A percentile compares a stretch with the other conserved stretches of the same genome.
Evolutionary conservation across 1,140 invertebrate species (phyloP).

Genomic region (Drosophila lini): DNA sequence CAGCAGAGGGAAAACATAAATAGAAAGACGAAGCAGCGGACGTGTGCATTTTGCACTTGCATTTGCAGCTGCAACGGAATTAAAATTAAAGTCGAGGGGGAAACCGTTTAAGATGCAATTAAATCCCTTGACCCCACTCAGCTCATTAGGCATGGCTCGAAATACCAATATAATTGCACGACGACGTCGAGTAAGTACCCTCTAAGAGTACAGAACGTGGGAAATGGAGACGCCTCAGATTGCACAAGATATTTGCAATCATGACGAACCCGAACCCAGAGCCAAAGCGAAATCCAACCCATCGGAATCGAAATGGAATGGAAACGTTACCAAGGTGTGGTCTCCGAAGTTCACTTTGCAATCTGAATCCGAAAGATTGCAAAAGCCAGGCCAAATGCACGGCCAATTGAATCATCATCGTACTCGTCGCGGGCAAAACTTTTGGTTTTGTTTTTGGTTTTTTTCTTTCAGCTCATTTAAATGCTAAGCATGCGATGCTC

Average conservation of each 20-base stretch:
- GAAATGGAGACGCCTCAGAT: constrained; percentile 76
- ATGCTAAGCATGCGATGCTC: constrained; percentile 58
- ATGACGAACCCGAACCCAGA: constrained; percentile 51
- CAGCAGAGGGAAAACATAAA: constrained; percentile 37
- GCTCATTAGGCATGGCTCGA: constrained; percentile 35
- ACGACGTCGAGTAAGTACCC: constrained; percentile 5
- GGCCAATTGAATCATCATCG: constrained; percentile 70
- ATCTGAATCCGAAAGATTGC: constrained; percentile 42
- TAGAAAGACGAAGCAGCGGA: constrained; percentile 31
- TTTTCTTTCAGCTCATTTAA: constrained; percentile 60
- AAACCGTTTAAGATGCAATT: constrained; percentile 66
- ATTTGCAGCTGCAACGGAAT: constrained; percentile 31
- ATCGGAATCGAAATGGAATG: constrained; percentile 33
- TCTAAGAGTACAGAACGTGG: constrained; percentile 42
- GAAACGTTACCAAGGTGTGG: constrained; percentile 48
- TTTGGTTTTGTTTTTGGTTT: constrained; percentile 12
- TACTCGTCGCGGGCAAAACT: constrained; percentile 26
- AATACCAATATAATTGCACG: constrained; percentile 58
- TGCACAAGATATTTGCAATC: constrained; percentile 60
- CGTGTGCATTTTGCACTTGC: constrained; percentile 35
- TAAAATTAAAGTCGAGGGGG: constrained; percentile 37
- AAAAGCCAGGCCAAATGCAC: constrained; percentile 41
- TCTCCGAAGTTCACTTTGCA: constrained; percentile 68
- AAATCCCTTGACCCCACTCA: constrained; percentile 58
- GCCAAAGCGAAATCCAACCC: constrained; percentile 45